Evolutionary conservation across 2,113 vertebrate genomes (phyloP).

Genomic region (Dermatemys mawii): DNA sequence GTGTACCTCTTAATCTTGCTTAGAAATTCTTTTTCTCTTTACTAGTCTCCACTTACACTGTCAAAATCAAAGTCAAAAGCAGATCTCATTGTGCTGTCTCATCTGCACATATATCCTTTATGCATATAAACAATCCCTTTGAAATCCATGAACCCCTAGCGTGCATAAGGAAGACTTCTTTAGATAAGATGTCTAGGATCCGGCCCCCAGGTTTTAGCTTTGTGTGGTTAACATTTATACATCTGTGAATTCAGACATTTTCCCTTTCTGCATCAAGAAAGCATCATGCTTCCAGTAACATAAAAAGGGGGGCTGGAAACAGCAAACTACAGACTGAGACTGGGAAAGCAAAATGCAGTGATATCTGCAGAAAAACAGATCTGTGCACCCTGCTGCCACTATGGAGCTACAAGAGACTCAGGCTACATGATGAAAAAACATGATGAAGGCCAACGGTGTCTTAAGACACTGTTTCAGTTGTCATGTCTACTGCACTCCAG

Average conservation of each 20-base stretch:
- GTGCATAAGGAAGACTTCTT: background rate
- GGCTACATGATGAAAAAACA: slow-evolving; percentile 2
- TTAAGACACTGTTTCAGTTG: slow-evolving; percentile 5
- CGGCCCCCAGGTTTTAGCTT: background rate
- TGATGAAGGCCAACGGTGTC: slow-evolving; percentile 31
- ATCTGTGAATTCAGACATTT: background rate
- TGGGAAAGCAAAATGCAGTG: slow-evolving; percentile 31
- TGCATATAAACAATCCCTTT: background rate
- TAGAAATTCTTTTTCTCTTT: background rate
- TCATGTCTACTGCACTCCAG: background rate
- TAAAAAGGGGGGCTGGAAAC: background rate
- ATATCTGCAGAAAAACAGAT: slow-evolving; percentile 34
- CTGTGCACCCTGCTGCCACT: slow-evolving; percentile 15
- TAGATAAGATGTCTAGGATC: slow-evolving; percentile 3
- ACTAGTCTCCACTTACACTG: slow-evolving; percentile 14
- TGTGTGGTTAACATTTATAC: background rate
- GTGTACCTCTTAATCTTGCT: slow-evolving; percentile 4
- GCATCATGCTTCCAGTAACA: background rate
- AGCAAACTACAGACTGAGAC: background rate
- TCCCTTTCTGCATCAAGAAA: slow-evolving; percentile 6
- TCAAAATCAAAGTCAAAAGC: background rate
- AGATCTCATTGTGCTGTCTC: slow-evolving; percentile 23
- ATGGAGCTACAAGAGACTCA: slow-evolving; percentile 26
- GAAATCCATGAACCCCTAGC: background rate
- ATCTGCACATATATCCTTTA: background rate